Base-by-base conservation (phyloP, 2,797 vertebrate species). In the Pipistrellus pipistrellus region DNA sequence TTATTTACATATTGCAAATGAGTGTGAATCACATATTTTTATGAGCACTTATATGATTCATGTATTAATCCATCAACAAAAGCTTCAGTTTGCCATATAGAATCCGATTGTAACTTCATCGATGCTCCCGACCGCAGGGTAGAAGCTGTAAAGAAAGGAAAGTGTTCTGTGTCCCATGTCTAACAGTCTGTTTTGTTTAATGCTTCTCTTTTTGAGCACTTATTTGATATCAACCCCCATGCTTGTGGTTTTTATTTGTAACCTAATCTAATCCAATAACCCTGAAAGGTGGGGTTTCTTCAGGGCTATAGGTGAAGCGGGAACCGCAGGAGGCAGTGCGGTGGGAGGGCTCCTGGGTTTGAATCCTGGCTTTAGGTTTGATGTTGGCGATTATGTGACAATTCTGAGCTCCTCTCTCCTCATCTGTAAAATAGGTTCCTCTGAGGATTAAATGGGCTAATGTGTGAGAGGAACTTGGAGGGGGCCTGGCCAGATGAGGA, bases 1-100 rank as follows among this genome's bases (percentile, higher is more conserved):
- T 94, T 75, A 55, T 91, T 89, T 95, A 41, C 64, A 69, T 87
- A 48, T 80, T 95, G 8, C 48, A 71, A 77, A 53, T 81, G 27
- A 89, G 17, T 25, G 68, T 53, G 80, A 69, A 90, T 53, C 32
- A 15, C 3, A 0, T 68, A 44, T 91, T 51, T 89, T 81, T 93
- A 46, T 51, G 84, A 86, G 35, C 72, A 81, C 15, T 69, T 80
- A 57, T 5, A 46, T 73, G 90, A 89, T 89, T 84, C 88, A 15
- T 64, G 30, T 76, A 57, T 81, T 77, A 88, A 83, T 73, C 32
- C 48, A 68, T 77, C 41, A 30, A 38, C 92, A 94, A 27, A 85
- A 85, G 44, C 64, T 48, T 89, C 27, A 57, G 0, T 88, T 55
- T 84, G 21, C 48, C 59, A 23, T 51, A n/a, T 1, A 35, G 38